Evolutionary conservation across 2,888 invertebrate genomes (phyloP).

Genomic region (Trichogramma evanescens): DNA sequence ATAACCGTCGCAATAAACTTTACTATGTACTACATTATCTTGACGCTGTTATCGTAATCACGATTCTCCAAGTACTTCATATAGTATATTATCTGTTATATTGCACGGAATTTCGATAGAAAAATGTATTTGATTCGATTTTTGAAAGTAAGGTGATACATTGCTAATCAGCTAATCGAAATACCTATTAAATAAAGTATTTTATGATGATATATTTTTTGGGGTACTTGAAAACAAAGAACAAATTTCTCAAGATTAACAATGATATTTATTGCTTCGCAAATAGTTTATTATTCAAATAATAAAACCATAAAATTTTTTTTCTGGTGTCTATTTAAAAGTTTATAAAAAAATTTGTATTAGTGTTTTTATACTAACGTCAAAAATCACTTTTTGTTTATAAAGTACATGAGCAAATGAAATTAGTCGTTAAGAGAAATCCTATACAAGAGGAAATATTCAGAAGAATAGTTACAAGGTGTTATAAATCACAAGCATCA

Average conservation of each 20-base stretch:
- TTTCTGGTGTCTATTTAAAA: conserved; percentile 11
- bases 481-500: not conserved
- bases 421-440: conserved; percentile 6
- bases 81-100: not conserved
- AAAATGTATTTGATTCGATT: not conserved
- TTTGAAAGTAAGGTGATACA: conserved; percentile 24
- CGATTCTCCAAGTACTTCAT: too few relatives aligned
- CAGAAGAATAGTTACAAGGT: not conserved
- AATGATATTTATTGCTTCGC: conserved; percentile 48
- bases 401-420: not conserved
- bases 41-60: too few relatives aligned
- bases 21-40: too few relatives aligned
- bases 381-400: not conserved
- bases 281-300: conserved; percentile 13
- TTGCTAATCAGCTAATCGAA: too few relatives aligned
- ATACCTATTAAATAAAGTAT: not conserved
- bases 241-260: not conserved
- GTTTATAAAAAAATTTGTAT: conserved; percentile 7
- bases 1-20: too few relatives aligned
- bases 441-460: conserved; percentile 13
- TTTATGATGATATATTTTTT: conserved; percentile 1
- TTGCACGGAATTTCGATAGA: not conserved
- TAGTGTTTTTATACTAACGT: conserved; percentile 2
- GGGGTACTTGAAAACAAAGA: conserved; percentile 10
- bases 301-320: conserved; percentile 5